These are phyloP conservation scores for Cephus runcator DNA, from an alignment of 2,888 invertebrate species.

Conservation along the genomic window DNA sequence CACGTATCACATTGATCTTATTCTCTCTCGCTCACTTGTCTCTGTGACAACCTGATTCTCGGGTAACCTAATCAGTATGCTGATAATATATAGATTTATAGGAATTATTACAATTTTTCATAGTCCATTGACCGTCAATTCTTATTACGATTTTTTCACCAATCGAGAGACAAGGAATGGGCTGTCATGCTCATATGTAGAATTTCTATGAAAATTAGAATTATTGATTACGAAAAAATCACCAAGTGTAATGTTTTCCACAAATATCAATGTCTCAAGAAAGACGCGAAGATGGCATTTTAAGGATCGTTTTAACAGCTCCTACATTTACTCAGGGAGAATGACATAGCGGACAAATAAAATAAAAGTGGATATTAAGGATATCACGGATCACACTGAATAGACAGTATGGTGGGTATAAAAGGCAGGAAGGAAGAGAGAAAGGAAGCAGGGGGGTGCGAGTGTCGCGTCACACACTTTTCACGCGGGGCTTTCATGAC, in stretches of 20 bases:
- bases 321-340: background rate
- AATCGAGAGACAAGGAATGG: background rate
- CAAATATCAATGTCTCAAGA: background rate
- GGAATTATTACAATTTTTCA: background rate
- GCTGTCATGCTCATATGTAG: background rate
- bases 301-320: background rate
- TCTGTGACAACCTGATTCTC: background rate
- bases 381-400: background rate
- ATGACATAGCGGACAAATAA: background rate
- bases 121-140: background rate
- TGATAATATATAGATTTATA: background rate
- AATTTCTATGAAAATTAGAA: background rate
- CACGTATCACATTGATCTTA: background rate
- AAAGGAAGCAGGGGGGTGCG: conserved; percentile 9
- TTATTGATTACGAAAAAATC: background rate
- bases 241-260: background rate
- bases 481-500: conserved; percentile 50
- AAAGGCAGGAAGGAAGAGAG: background rate
- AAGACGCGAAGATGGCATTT: background rate
- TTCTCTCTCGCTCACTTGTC: background rate
- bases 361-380: background rate
- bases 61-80: background rate
- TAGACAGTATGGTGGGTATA: background rate
- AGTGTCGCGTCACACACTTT: conserved; percentile 43
- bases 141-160: background rate